Conservation (phyloP, 2,797 vertebrate species). For the Scarus forsteni region DNA sequence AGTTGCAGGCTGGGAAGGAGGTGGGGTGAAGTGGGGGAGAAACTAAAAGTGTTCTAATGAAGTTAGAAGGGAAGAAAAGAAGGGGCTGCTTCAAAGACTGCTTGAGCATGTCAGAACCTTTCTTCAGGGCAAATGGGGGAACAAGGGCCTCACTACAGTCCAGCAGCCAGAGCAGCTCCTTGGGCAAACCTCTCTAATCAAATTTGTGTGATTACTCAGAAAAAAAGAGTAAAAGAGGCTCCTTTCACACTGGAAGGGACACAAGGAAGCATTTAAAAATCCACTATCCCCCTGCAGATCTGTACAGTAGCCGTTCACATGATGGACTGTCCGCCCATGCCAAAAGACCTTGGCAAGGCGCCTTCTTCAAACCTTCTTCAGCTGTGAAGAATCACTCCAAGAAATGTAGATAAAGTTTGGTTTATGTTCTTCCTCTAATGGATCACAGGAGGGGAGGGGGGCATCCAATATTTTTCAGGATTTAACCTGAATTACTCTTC, state of each 20-base stretch:
- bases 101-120: constrained; percentile 65
- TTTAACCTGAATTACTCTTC: constrained; percentile 26
- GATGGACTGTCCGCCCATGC: constrained; percentile 61
- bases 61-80: constrained; percentile 68
- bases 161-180: constrained; percentile 63
- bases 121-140: constrained; percentile 70
- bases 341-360: constrained; percentile 60
- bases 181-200: constrained; percentile 79
- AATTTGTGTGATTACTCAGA: constrained; percentile 80
- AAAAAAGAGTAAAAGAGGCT: constrained; percentile 67
- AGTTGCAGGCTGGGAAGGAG: constrained; percentile 27
- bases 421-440: constrained; percentile 53
- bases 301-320: constrained; percentile 75
- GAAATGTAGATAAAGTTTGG: constrained; percentile 47
- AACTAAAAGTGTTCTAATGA: constrained; percentile 61
- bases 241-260: constrained; percentile 68
- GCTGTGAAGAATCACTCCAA: constrained; percentile 60
- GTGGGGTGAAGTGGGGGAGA: background rate
- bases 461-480: constrained; percentile 32
- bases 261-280: constrained; percentile 75
- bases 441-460: constrained; percentile 33
- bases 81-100: constrained; percentile 66
- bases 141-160: constrained; percentile 71
- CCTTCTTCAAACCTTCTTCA: constrained; percentile 57
- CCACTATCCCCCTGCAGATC: constrained; percentile 55